phyloP scores from a whole-genome alignment of 2,113 vertebrate genomes.

The Myocastor coypus region DNA sequence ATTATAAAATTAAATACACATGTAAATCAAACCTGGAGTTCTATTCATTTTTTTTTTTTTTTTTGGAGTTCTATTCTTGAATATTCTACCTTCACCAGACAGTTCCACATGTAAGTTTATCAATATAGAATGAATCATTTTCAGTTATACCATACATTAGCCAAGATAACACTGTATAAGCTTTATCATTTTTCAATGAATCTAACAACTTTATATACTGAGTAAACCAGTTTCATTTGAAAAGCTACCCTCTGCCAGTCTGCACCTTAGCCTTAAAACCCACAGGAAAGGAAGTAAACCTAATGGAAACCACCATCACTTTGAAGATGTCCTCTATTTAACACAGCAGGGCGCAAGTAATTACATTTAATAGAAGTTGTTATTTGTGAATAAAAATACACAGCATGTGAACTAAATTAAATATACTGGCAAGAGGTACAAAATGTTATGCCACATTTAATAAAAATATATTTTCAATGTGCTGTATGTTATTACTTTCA shows the following conservation, averaged over 20 bases:
- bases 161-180: background rate
- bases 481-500: conserved; percentile 16
- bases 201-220: background rate
- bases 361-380: conserved; percentile 63
- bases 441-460: conserved; percentile 45
- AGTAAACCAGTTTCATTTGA: conserved; percentile 40
- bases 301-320: conserved; percentile 33
- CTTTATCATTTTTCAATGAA: background rate
- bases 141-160: background rate
- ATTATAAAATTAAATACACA: conserved; percentile 3
- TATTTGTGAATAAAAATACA: conserved; percentile 53
- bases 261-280: background rate
- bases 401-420: conserved; percentile 43
- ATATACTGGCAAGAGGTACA: background rate
- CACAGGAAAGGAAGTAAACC: conserved; percentile 14
- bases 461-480: conserved; percentile 27
- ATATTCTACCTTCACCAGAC: background rate
- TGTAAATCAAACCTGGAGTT: background rate
- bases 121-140: background rate
- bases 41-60: no score
- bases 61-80: background rate
- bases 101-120: background rate
- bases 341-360: background rate
- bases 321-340: conserved; percentile 50
- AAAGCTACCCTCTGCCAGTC: background rate